These are phyloP conservation scores for Falco rusticolus DNA, from an alignment of 2,797 vertebrate genomes.

Conservation along the genomic window DNA sequence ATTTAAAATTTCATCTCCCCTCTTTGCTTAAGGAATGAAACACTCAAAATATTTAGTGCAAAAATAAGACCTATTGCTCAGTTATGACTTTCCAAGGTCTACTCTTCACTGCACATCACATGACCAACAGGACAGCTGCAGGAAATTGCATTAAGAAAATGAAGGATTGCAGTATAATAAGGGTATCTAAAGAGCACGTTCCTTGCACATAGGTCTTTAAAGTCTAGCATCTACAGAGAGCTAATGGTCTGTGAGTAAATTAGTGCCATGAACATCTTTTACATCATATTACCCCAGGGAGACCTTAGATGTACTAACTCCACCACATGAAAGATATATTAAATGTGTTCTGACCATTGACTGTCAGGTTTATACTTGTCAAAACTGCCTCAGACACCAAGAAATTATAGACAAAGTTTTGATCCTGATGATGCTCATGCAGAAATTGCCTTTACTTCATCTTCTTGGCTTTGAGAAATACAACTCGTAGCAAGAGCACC, in stretches of 20 bases:
- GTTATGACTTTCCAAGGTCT: background rate
- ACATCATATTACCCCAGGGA: slow-evolving; percentile 45
- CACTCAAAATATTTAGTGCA: slow-evolving; percentile 2
- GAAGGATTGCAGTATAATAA: slow-evolving; percentile 7
- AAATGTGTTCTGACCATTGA: slow-evolving; percentile 59
- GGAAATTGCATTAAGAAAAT: slow-evolving; percentile 24
- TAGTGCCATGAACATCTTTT: slow-evolving; percentile 50
- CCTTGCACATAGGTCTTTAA: slow-evolving; percentile 30
- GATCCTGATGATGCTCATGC: background rate
- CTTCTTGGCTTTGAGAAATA: background rate
- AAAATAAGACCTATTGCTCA: slow-evolving; percentile 24
- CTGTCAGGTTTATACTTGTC: slow-evolving; percentile 59
- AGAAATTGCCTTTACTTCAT: slow-evolving; percentile 8
- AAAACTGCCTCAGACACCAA: slow-evolving; percentile 21
- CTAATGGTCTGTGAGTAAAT: slow-evolving; percentile 66
- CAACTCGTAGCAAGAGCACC: background rate
- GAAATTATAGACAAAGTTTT: slow-evolving; percentile 23
- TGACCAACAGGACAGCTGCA: slow-evolving; percentile 13
- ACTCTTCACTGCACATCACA: background rate
- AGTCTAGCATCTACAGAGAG: slow-evolving; percentile 19
- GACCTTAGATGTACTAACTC: slow-evolving; percentile 32
- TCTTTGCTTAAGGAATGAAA: slow-evolving; percentile 22
- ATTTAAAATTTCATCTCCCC: slow-evolving; percentile 27
- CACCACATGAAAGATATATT: slow-evolving; percentile 46
- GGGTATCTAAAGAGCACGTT: background rate